A percentile compares a stretch with the other conserved stretches of the same genome.
Evolutionary conservation across 2,888 invertebrate species (phyloP).

Genomic region (Chloroclysta siterata): DNA sequence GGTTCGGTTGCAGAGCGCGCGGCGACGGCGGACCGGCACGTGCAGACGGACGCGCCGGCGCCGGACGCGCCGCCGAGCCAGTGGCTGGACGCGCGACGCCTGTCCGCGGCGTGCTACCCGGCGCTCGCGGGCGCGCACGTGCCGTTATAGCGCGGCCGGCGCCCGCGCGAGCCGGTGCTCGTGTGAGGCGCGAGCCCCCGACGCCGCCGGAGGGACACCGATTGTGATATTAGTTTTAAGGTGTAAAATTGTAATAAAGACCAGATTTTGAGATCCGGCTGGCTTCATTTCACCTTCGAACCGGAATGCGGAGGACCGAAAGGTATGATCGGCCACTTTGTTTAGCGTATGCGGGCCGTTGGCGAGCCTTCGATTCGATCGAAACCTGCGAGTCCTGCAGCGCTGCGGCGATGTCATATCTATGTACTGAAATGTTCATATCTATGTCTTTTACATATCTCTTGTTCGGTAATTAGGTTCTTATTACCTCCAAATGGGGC

Average conservation of each 20-base stretch:
- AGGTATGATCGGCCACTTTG: no score
- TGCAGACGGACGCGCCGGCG: slow-evolving; percentile 68
- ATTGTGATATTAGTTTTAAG: slow-evolving; percentile 26
- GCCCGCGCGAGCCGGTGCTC: slow-evolving; percentile 50
- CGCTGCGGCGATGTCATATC: no score
- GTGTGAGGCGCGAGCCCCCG: slow-evolving; percentile 41
- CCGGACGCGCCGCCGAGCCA: slow-evolving; percentile 47
- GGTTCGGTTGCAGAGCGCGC: slow-evolving; percentile 52
- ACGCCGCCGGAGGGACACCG: not conserved
- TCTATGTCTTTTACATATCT: no score
- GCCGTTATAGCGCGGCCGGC: slow-evolving; percentile 53
- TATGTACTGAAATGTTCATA: no score
- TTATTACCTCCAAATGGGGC: no score
- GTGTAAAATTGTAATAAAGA: slow-evolving; percentile 7
- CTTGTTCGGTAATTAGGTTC: no score
- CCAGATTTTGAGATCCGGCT: not conserved
- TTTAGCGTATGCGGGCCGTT: no score
- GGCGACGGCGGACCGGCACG: slow-evolving; percentile 62
- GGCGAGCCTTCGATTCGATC: no score
- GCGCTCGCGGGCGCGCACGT: slow-evolving; percentile 34
- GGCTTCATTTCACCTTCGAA: no score
- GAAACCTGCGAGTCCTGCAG: no score
- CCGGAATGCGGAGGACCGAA: no score
- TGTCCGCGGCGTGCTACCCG: slow-evolving; percentile 42
- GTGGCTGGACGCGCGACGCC: slow-evolving; percentile 18